Percentiles rank a stretch among this genome's conserved stretches.
Evolutionary conservation across 1,140 invertebrate genomes (phyloP).

Genomic region (Sinonovacula constricta): DNA sequence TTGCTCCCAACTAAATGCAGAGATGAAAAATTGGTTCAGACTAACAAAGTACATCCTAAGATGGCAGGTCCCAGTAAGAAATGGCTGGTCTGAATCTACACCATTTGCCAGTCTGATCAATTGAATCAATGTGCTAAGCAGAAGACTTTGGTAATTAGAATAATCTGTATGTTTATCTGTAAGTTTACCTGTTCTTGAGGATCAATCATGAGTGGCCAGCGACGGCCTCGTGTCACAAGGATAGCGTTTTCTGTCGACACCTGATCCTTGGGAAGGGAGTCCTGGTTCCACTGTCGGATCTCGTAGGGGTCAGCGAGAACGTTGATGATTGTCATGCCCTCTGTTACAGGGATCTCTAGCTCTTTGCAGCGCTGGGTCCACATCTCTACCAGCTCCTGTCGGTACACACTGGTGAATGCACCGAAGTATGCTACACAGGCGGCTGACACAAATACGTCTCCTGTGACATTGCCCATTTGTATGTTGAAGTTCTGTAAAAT

Average conservation of each 20-base stretch:
- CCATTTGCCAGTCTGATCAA: too few species aligned
- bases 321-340: constrained; percentile 83
- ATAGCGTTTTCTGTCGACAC: constrained; percentile 94
- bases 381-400: constrained; percentile 65
- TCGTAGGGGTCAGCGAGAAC: constrained; percentile 91
- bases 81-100: too few species aligned
- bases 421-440: constrained; percentile 80
- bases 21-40: too few species aligned
- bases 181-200: constrained; percentile 89
- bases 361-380: constrained; percentile 73
- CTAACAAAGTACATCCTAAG: too few species aligned
- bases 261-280: constrained; percentile 88
- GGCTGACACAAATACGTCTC: constrained; percentile 79
- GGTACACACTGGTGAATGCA: constrained; percentile 77
- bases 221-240: constrained; percentile 86
- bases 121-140: too few species aligned
- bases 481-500: constrained; percentile 73
- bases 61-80: too few species aligned
- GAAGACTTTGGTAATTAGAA: too few species aligned
- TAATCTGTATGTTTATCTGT: too few species aligned
- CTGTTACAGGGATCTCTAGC: constrained; percentile 76
- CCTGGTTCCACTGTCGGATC: constrained; percentile 90
- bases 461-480: constrained; percentile 77
- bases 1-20: too few species aligned
- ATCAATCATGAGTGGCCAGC: constrained; percentile 94